Base-by-base conservation (phyloP, 2,797 vertebrate genomes). In the Halcyon leucocephala region DNA sequence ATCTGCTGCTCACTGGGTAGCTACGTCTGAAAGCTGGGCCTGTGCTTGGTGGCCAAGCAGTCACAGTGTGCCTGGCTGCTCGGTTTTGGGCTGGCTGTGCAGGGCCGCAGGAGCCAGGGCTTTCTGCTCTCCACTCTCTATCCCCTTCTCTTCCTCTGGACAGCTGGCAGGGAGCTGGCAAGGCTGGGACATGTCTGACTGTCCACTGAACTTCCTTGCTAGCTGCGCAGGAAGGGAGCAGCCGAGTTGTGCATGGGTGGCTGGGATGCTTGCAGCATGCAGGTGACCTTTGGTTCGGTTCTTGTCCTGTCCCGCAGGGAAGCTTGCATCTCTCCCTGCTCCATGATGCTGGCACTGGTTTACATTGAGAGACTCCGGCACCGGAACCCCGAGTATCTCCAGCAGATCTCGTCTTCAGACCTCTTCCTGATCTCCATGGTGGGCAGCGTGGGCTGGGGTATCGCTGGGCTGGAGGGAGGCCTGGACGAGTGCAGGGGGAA, bases 351-450 rank as follows among this genome's bases (percentile, higher is more conserved):
- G 91, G 99, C 99, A 48, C 97, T 99, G 86, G 99, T 99, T 97
- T 99, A 99, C 97, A 99, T 99, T 25, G 99, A 99, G 97, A 98
- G 99, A 70, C 99, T 99, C 44, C 98, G 99, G 96, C 99, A 99
- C 86, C 98, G 99, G 97, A 99, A 99, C 97, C 99, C 99, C 0
- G 99, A 99, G 95, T 99, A 99, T 97, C 98, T 99, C 42, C 99
- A 99, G 93, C 99, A 99, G 84, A 99, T 99, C 93, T 99, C 99
- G 0, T 99, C 99, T 79, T 99, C 99, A 39, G 99, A 99, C 98
- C 99, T 99, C 73, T 99, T 99, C 95, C 97, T 99, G 93, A 99
- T 99, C 96, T 99, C 99, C 39, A 99, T 99, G 99, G 99, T 99
- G 96, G 97, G 98, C 6, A 1, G 12, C 14, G 22, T 69, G 37